Conservation (phyloP, 2,888 invertebrate species). For the Napeogenes sylphis region DNA sequence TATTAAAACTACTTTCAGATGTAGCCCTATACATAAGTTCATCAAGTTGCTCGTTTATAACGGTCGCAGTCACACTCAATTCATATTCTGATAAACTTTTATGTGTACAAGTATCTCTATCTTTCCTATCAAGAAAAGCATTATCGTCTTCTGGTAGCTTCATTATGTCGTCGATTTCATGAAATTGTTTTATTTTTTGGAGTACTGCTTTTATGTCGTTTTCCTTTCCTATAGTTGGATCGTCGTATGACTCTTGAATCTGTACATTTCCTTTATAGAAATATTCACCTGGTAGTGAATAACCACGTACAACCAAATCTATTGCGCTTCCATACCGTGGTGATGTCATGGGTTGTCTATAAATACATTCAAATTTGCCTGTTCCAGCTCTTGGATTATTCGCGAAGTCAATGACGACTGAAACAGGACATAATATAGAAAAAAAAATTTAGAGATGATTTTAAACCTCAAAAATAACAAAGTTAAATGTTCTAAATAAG, state of each 20-base stretch:
- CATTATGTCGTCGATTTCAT: slow-evolving; percentile 46
- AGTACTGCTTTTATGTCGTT: slow-evolving; percentile 44
- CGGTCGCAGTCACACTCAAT: slow-evolving; percentile 38
- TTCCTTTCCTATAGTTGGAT: slow-evolving; percentile 43
- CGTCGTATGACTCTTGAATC: slow-evolving; percentile 41
- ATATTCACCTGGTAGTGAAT: slow-evolving; percentile 50
- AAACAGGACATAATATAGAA: slow-evolving; percentile 34
- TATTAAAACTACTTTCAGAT: slow-evolving; percentile 31
- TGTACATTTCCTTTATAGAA: slow-evolving; percentile 56
- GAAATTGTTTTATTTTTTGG: slow-evolving; percentile 44
- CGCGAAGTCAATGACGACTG: slow-evolving; percentile 75
- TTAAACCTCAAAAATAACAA: no score
- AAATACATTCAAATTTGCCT: slow-evolving; percentile 79
- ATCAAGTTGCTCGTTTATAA: slow-evolving; percentile 43
- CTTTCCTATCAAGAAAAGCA: slow-evolving; percentile 19
- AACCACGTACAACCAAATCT: slow-evolving; percentile 53
- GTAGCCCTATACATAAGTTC: slow-evolving; percentile 43
- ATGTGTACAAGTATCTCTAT: slow-evolving; percentile 33
- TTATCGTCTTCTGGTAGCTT: slow-evolving; percentile 42
- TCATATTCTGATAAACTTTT: slow-evolving; percentile 41
- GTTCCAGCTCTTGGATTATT: slow-evolving; percentile 64
- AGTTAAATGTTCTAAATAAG: no score
- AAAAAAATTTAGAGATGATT: no score
- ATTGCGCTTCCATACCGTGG: slow-evolving; percentile 46
- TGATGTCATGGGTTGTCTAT: slow-evolving; percentile 57